A percentile compares a stretch with the other conserved stretches of the same genome.
These are phyloP conservation scores for Trogon melanurus DNA, from an alignment of 2,113 vertebrate species.

Conservation along the genomic window DNA sequence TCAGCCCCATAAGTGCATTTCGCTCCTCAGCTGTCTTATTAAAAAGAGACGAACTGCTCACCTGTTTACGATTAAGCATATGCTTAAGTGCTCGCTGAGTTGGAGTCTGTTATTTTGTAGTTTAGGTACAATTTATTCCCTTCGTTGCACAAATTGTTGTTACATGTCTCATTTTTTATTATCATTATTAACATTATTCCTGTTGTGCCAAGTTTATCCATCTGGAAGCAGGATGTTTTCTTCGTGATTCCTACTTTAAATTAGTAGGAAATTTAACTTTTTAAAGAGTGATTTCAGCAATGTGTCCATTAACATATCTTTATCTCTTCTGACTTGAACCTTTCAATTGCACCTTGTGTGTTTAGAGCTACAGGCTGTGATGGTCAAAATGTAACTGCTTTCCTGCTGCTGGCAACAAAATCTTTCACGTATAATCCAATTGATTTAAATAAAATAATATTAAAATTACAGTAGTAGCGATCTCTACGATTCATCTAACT, in stretches of 20 bases:
- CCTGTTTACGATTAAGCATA: slow-evolving; percentile 1
- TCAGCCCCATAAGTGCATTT: background rate
- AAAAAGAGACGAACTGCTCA: background rate
- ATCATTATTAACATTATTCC: background rate
- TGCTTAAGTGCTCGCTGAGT: background rate
- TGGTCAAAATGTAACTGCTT: background rate
- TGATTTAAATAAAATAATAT: background rate
- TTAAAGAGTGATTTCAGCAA: background rate
- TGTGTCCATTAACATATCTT: background rate
- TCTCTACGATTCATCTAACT: background rate
- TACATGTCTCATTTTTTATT: background rate
- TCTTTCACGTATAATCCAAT: background rate
- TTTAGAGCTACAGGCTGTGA: background rate
- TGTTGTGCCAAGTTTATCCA: background rate
- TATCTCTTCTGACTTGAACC: background rate
- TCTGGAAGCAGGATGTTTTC: background rate
- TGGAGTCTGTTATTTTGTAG: background rate
- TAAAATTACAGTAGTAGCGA: background rate
- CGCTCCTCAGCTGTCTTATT: background rate
- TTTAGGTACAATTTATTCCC: background rate
- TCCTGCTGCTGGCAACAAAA: background rate
- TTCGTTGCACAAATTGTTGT: background rate
- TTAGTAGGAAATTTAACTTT: background rate
- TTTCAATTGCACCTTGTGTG: background rate
- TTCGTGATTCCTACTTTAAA: background rate